Evolutionary conservation across 1,140 invertebrate species (phyloP).

Genomic region (Andrena cerasifolii): DNA sequence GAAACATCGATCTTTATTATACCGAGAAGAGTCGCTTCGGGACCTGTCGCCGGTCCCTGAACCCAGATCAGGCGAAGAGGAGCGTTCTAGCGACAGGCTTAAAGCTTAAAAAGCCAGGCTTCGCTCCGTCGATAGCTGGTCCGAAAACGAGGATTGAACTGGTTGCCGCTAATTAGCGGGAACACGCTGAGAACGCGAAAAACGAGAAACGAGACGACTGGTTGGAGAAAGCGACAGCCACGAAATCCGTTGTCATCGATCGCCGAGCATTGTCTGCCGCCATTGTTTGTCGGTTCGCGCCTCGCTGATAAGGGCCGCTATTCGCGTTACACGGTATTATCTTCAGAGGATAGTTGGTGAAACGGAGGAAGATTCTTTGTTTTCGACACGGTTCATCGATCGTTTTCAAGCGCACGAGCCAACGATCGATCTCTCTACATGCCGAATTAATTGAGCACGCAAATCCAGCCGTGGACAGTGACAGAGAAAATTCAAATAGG

Average conservation of each 20-base stretch:
- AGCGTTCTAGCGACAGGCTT: neutral
- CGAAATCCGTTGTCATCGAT: constrained; percentile 67
- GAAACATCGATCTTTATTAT: too few species aligned
- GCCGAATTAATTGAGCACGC: constrained; percentile 26
- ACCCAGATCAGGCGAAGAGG: too few species aligned
- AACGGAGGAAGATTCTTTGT: constrained; percentile 38
- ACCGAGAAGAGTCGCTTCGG: too few species aligned
- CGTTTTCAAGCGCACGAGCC: constrained; percentile 5
- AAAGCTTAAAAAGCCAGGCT: neutral
- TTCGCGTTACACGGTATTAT: constrained; percentile 46
- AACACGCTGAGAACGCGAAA: constrained; percentile 38
- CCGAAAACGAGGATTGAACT: neutral
- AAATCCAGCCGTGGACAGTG: neutral
- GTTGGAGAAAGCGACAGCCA: constrained; percentile 53
- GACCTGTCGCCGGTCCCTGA: neutral
- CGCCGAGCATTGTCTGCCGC: constrained; percentile 56
- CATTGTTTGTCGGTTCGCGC: constrained; percentile 58
- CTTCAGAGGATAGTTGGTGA: constrained; percentile 30
- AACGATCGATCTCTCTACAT: too few species aligned
- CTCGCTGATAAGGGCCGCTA: constrained; percentile 56
- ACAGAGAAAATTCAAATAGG: too few species aligned
- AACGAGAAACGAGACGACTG: constrained; percentile 33
- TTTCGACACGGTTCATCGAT: constrained; percentile 37
- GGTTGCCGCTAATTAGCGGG: constrained; percentile 49
- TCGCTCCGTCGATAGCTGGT: neutral